Evolutionary conservation across 2,797 vertebrate genomes (phyloP).

Genomic region (Crenichthys baileyi): DNA sequence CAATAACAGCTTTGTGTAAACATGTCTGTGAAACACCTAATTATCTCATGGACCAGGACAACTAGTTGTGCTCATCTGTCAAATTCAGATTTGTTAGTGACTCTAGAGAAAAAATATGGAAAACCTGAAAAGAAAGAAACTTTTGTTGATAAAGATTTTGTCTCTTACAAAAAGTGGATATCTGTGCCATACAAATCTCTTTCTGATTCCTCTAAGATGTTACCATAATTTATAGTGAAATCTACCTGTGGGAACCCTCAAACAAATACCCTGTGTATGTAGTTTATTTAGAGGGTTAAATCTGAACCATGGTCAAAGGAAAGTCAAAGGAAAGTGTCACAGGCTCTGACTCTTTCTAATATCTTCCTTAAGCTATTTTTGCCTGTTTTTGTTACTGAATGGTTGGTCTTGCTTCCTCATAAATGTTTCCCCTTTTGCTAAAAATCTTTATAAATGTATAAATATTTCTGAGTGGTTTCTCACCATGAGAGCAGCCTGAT

Average conservation of each 20-base stretch:
- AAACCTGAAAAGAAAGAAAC: neutral
- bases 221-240: neutral
- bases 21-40: neutral
- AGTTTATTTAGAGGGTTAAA: neutral
- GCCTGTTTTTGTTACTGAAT: neutral
- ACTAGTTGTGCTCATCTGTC: neutral
- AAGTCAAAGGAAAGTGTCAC: neutral
- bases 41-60: no score
- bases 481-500: conserved; percentile 74
- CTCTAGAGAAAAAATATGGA: neutral
- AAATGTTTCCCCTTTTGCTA: neutral
- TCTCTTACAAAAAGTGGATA: neutral
- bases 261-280: neutral
- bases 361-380: neutral
- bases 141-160: neutral
- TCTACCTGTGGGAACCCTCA: neutral
- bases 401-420: neutral
- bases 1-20: no score
- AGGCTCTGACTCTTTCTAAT: neutral
- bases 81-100: neutral
- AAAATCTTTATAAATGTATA: neutral
- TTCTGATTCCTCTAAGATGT: neutral
- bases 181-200: neutral
- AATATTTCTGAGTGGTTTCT: neutral
- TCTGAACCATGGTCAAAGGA: neutral